These are phyloP conservation scores for Carpatolechia fugitivella DNA, from an alignment of 2,888 invertebrate species.

Conservation along the genomic window DNA sequence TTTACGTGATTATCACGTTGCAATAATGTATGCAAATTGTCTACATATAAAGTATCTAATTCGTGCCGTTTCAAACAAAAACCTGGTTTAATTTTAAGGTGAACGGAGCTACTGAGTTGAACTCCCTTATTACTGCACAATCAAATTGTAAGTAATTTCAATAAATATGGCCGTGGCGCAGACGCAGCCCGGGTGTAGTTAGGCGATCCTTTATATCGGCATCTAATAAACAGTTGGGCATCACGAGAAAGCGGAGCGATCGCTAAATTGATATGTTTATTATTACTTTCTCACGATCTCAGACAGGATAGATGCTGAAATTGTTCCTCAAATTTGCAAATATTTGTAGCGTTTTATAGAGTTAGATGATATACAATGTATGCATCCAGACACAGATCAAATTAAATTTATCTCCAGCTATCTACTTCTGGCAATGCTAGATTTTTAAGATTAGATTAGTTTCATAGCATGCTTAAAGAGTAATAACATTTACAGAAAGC, in stretches of 20 bases:
- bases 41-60: slow-evolving; percentile 63
- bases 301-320: slow-evolving; percentile 29
- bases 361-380: not conserved
- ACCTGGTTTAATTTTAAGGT: slow-evolving; percentile 61
- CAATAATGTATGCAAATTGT: slow-evolving; percentile 33
- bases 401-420: no score
- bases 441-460: no score
- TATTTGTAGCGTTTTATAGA: not conserved
- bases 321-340: slow-evolving; percentile 7
- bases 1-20: slow-evolving; percentile 11
- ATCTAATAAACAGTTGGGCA: slow-evolving; percentile 73
- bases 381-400: no score
- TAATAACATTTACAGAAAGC: no score
- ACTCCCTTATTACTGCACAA: slow-evolving; percentile 68
- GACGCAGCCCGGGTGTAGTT: slow-evolving; percentile 47
- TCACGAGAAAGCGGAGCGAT: slow-evolving; percentile 75
- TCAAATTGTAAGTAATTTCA: slow-evolving; percentile 78
- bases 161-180: slow-evolving; percentile 65
- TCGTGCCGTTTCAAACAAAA: slow-evolving; percentile 62
- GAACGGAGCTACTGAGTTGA: slow-evolving; percentile 62
- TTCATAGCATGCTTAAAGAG: no score
- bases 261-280: slow-evolving; percentile 76
- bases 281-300: slow-evolving; percentile 76
- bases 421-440: no score
- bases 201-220: slow-evolving; percentile 63